Conservation (phyloP, 2,113 vertebrate genomes). For the Pituophis catenifer region DNA sequence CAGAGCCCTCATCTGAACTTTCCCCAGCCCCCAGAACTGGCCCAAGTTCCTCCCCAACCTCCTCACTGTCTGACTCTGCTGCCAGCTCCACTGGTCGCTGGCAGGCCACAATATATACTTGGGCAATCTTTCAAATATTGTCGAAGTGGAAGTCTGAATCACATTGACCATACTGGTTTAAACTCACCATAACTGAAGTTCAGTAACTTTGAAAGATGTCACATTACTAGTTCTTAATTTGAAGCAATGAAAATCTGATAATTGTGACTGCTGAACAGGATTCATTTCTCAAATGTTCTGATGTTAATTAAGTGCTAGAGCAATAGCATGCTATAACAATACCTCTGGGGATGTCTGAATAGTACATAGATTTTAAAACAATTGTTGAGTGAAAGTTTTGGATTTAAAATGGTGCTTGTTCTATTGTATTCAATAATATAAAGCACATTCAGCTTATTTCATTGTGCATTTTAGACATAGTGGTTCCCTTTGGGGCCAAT, state of each 20-base stretch:
- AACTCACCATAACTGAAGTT: background rate
- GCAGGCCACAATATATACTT: background rate
- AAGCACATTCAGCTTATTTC: background rate
- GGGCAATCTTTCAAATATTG: background rate
- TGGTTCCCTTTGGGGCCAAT: background rate
- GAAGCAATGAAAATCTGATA: background rate
- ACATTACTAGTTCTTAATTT: background rate
- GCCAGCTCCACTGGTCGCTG: too few species aligned
- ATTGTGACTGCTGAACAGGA: background rate
- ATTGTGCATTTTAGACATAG: background rate
- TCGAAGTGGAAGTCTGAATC: background rate
- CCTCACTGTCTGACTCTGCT: too few species aligned
- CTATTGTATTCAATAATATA: background rate
- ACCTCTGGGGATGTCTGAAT: background rate
- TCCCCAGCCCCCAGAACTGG: too few species aligned
- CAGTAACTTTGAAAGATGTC: background rate
- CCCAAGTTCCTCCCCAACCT: too few species aligned
- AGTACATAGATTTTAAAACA: background rate
- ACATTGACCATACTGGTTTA: background rate
- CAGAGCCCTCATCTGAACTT: too few species aligned
- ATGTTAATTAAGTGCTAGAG: background rate
- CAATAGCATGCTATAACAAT: background rate
- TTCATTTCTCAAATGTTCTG: background rate
- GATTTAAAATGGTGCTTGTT: background rate
- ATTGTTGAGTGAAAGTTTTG: background rate